Conservation (phyloP, 2,797 vertebrate species). For the Poeciliopsis turneri region DNA sequence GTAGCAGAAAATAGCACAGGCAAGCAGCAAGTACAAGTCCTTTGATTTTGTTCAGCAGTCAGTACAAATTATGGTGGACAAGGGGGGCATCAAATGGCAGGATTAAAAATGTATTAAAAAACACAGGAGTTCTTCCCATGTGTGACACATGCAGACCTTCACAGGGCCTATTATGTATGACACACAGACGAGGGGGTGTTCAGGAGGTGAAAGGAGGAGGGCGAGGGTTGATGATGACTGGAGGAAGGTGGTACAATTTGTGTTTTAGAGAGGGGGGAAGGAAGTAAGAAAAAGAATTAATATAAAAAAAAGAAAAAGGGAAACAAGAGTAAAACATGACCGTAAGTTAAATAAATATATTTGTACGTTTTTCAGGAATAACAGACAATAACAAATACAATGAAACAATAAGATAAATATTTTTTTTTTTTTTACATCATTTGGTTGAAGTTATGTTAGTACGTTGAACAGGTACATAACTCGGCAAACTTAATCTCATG, state of each 20-base stretch:
- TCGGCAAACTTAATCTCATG: background rate
- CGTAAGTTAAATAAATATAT: conserved; percentile 12
- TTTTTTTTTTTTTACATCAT: too few species aligned
- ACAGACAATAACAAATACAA: background rate
- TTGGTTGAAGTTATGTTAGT: background rate
- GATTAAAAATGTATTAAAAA: conserved; percentile 84
- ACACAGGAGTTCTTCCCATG: conserved; percentile 78
- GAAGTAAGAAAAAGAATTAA: conserved; percentile 7
- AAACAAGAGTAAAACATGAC: background rate
- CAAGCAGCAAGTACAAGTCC: conserved; percentile 64
- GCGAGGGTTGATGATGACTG: conserved; percentile 40
- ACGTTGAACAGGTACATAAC: background rate
- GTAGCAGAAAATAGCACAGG: conserved; percentile 63
- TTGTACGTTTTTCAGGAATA: conserved; percentile 23
- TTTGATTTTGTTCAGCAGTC: conserved; percentile 82
- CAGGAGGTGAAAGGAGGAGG: conserved; percentile 26
- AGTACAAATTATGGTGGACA: conserved; percentile 81
- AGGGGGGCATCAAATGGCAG: conserved; percentile 77
- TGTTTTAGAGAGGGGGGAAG: conserved; percentile 23
- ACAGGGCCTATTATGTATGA: conserved; percentile 72
- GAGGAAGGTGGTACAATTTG: conserved; percentile 38
- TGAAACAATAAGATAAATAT: background rate
- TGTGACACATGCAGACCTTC: conserved; percentile 72
- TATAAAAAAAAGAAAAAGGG: conserved; percentile 6
- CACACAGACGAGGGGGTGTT: conserved; percentile 51